A percentile compares a stretch with the other conserved stretches of the same genome.
Conservation (phyloP, 2,888 invertebrate species). For the Drosophila lutescens region DNA sequence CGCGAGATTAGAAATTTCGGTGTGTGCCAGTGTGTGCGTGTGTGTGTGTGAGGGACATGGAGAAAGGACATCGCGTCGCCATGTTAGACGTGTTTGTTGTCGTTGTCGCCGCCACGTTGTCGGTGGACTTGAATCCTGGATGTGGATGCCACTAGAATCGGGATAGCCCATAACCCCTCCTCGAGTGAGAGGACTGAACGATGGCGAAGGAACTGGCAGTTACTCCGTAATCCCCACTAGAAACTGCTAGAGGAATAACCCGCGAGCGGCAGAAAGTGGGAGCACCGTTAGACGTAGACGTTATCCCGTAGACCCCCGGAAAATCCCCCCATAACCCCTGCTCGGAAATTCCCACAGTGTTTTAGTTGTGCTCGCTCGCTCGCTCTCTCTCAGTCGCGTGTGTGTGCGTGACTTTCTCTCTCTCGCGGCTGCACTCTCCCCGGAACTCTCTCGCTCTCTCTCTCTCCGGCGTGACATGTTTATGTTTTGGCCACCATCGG, state of each 20-base stretch:
- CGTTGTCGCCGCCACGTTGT: conserved; percentile 56
- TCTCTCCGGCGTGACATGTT: conserved; percentile 65
- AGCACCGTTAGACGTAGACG: conserved; percentile 49
- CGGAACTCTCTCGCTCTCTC: conserved; percentile 7
- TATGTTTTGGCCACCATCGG: conserved; percentile 75
- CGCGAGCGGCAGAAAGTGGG: conserved; percentile 50
- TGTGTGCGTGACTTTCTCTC: conserved; percentile 38
- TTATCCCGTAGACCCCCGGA: conserved; percentile 39
- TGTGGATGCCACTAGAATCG: conserved; percentile 35
- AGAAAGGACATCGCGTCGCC: conserved; percentile 52
- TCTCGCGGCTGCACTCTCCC: conserved; percentile 37
- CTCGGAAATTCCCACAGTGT: conserved; percentile 47
- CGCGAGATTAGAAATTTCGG: conserved; percentile 66
- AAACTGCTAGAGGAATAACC: conserved; percentile 51
- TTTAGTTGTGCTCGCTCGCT: conserved; percentile 58
- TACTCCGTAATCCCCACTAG: conserved; percentile 35
- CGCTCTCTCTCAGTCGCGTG: conserved; percentile 34
- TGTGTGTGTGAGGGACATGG: conserved; percentile 28
- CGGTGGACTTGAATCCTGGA: conserved; percentile 42
- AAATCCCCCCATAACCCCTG: conserved; percentile 22
- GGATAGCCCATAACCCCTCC: conserved; percentile 8
- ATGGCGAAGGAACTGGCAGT: conserved; percentile 19
- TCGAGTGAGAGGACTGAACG: neutral
- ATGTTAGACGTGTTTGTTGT: conserved; percentile 56
- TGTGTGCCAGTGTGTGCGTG: conserved; percentile 23